Base-by-base conservation (phyloP, 92 coral and sea anemone species). In the Palythoa grandiflora region DNA sequence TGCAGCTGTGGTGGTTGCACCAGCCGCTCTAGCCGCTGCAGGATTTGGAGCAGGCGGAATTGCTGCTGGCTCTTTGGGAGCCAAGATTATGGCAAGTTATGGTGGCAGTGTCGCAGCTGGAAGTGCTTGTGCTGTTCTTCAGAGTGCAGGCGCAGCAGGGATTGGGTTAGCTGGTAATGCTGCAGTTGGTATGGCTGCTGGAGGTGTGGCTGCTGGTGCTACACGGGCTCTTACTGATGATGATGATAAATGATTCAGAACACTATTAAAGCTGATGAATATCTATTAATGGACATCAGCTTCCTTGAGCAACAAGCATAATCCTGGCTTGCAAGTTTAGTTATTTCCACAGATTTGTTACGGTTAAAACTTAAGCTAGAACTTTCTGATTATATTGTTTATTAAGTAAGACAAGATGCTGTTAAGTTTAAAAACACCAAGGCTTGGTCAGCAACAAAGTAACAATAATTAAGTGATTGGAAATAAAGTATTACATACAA, bases 91-190 rank as follows among this genome's bases (percentile, higher is more conserved):
- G n/a, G 81, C 76, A 73, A 9, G 40, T 10, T 80, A 80, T 12
- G 91, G 91, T 9, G 88, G 88, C 15, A 37, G 54, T 61, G 88
- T 88, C 5, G 92, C 92, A 15, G 6, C 91, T 40, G 91, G 91
- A 19, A 60, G 88, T 83, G 70, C 4, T 0, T 21, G 73, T 47
- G 83, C 91, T 3, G 61, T 13, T 4, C 88, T 83, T 13, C 91
- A 88, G 73, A 89, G 92, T 84, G 89, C 92, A 20, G 92, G 92
- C 1, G 84, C 80, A 1, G 73, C 88, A 44, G 92, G 92, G 19
- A 20, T 89, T n/a, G 71, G 92, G 12, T 4, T 1, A 38, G 73
- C 48, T 39, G 87, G 79, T 2, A 39, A 11, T 6, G 39, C 73
- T 13, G 87, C 87, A 37, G 75, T 87, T 68, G 85, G 78, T 14